A percentile compares a stretch with the other conserved stretches of the same genome.
phyloP scores from a whole-genome alignment of 1,140 invertebrate species.

The Pteromalus puparum region DNA sequence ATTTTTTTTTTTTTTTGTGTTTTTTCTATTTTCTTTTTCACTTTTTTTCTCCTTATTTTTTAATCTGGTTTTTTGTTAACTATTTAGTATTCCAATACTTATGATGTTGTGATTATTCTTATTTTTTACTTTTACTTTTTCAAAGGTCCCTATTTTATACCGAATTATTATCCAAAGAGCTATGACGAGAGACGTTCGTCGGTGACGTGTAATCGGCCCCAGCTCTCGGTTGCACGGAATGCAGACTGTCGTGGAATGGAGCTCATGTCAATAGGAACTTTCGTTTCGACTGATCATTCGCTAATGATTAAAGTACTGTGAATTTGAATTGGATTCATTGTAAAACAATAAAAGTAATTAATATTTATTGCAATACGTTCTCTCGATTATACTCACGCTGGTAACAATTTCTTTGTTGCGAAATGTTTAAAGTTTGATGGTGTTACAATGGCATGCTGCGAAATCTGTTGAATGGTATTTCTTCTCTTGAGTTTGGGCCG shows the following conservation, averaged over 20 bases:
- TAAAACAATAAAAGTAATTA: not conserved
- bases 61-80: too few species aligned
- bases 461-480: slow-evolving; percentile 85
- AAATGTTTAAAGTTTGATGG: slow-evolving; percentile 76
- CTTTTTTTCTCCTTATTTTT: too few species aligned
- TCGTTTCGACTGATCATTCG: slow-evolving; percentile 92
- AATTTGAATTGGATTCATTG: not conserved
- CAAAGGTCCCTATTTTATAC: slow-evolving; percentile 88
- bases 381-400: not conserved
- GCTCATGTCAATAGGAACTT: slow-evolving; percentile 86
- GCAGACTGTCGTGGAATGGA: slow-evolving; percentile 81
- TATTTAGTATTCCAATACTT: not conserved
- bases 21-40: too few species aligned
- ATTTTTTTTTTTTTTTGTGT: too few species aligned
- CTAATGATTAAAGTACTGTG: slow-evolving; percentile 88
- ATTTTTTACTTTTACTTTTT: slow-evolving; percentile 54
- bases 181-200: slow-evolving; percentile 84
- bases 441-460: slow-evolving; percentile 81
- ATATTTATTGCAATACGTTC: slow-evolving; percentile 10
- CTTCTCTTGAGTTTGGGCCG: too few species aligned
- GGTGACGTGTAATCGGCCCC: slow-evolving; percentile 90
- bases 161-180: slow-evolving; percentile 89
- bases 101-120: slow-evolving; percentile 27
- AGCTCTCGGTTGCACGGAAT: slow-evolving; percentile 79
- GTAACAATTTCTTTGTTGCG: not conserved